A percentile compares a stretch with the other conserved stretches of the same genome.
Evolutionary conservation across 2,797 vertebrate species (phyloP).

Genomic region (Anabas testudineus): DNA sequence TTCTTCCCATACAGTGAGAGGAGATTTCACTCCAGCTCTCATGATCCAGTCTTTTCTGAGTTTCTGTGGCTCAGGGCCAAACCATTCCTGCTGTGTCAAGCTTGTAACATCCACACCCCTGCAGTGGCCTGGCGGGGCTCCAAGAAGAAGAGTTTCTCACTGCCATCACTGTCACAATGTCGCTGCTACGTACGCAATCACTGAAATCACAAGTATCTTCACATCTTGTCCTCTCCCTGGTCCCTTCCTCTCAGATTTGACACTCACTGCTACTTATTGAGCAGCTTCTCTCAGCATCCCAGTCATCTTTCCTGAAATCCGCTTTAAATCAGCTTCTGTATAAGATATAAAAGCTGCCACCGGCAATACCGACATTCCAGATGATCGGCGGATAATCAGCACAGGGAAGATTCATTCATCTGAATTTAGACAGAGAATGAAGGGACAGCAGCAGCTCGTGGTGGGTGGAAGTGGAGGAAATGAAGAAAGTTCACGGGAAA

Average conservation of each 20-base stretch:
- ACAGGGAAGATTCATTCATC: conserved; percentile 37
- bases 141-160: conserved; percentile 52
- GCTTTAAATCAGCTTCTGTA: conserved; percentile 35
- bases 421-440: conserved; percentile 19
- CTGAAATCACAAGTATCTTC: conserved; percentile 32
- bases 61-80: conserved; percentile 43
- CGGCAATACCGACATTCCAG: conserved; percentile 17
- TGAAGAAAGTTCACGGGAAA: conserved; percentile 19
- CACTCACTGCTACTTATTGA: conserved; percentile 2
- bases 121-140: conserved; percentile 66
- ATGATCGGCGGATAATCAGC: conserved; percentile 44
- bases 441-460: conserved; percentile 21
- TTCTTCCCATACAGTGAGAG: background rate
- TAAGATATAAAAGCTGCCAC: conserved; percentile 30
- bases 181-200: conserved; percentile 26
- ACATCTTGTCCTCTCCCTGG: background rate
- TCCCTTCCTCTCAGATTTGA: background rate
- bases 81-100: conserved; percentile 37
- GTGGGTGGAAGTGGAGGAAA: conserved; percentile 20
- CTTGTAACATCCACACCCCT: conserved; percentile 52
- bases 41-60: conserved; percentile 24
- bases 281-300: conserved; percentile 38
- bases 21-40: conserved; percentile 21
- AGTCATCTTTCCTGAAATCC: conserved; percentile 44
- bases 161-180: conserved; percentile 30